Evolutionary conservation across 2,888 invertebrate genomes (phyloP).

Genomic region (Nezara viridula): DNA sequence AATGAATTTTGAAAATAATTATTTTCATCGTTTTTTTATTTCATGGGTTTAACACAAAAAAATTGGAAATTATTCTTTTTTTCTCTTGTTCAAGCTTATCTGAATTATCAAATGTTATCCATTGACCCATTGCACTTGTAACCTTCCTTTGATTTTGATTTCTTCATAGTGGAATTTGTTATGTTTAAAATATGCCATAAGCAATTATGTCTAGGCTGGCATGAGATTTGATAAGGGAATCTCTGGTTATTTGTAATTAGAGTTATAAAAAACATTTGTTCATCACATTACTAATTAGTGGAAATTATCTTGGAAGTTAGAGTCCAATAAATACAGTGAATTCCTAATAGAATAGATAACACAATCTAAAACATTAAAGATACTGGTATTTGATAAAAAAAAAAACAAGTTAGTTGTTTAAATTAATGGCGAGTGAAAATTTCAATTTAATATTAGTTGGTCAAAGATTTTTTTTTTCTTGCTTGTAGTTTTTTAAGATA

Average conservation of each 20-base stretch:
- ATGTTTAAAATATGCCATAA: slow-evolving; percentile 54
- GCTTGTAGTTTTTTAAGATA: too few relatives aligned
- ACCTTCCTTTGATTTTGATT: slow-evolving; percentile 54
- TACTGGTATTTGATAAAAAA: neutral
- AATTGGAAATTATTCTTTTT: slow-evolving; percentile 22
- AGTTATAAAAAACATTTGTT: slow-evolving; percentile 51
- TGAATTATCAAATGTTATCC: slow-evolving; percentile 49
- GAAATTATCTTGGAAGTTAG: neutral
- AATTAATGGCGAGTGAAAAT: neutral
- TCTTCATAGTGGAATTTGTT: slow-evolving; percentile 57
- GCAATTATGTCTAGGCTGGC: slow-evolving; percentile 52
- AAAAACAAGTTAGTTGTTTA: neutral
- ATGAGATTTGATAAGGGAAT: slow-evolving; percentile 50
- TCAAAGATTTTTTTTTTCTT: too few relatives aligned
- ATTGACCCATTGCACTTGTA: slow-evolving; percentile 51
- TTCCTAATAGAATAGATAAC: slow-evolving; percentile 3
- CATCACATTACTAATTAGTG: slow-evolving; percentile 32
- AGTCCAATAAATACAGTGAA: neutral
- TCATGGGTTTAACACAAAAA: neutral
- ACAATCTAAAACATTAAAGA: neutral
- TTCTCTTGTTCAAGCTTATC: slow-evolving; percentile 41
- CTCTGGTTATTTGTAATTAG: slow-evolving; percentile 50
- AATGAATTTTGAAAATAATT: neutral
- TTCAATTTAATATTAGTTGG: neutral
- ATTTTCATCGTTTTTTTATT: neutral